Evolutionary conservation across 2,888 invertebrate species (phyloP), one percentile per base, ranked within the genome.

Genomic region (Philereme vetulata): DNA sequence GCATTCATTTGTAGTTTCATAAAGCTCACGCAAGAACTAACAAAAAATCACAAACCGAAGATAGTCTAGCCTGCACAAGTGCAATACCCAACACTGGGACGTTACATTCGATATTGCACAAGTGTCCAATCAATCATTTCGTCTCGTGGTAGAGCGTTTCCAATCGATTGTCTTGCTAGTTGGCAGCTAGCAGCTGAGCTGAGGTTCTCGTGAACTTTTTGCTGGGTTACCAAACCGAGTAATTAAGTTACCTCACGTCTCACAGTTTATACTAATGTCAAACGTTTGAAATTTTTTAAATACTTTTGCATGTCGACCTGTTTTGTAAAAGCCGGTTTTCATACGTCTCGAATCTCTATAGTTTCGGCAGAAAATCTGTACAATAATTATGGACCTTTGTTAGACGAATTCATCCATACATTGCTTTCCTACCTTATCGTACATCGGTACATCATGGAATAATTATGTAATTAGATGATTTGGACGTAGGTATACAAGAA

Each of bases 131-230:
- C 35, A 70, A 71, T 69, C 56, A 72, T 68, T 70, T 71, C 56
- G 62, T 64, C 62, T 56, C 59, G 47, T 53, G 72, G 78, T 81
- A 2, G 21, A 21, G 2, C 21, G 21, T 21, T 21, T 2, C 21
- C 21, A 78, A 82, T 78, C 67, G 72, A 82, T 82, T 76, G 66
- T 70, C 45, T 63, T 36, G 49, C 51, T 49, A 34, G 51, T 48
- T 58, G 43, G 55, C 45, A 51, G 47, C 44, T 50, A 52, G 49
- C 53, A 61, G 58, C 51, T 21, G 21, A 60, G 47, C 46, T 49
- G 42, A 43, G 59, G 55, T 11, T 33, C 21, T 32, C 51, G 55
- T 56, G 47, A 59, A 59, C 58, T 60, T 56, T 52, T 52, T 48
- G 35, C 35, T 34, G 10, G 33, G 49, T 62, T 64, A 47, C 61